Conservation (phyloP, 2,113 vertebrate species). For the Columbina picui region DNA sequence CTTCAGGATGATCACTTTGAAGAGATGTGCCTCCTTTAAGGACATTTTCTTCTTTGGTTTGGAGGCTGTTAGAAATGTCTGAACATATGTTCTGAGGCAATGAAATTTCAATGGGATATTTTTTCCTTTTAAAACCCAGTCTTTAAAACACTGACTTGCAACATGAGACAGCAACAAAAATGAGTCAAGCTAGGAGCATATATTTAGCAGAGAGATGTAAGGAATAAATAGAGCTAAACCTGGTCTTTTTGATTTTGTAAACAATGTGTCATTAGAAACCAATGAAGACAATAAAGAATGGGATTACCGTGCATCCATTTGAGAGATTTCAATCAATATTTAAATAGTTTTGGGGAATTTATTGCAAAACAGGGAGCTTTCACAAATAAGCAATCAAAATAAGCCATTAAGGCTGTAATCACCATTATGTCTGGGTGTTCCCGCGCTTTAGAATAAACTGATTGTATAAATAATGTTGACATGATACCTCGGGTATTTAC, state of each 20-base stretch:
- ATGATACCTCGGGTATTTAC: constrained; percentile 19
- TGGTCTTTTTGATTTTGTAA: constrained; percentile 62
- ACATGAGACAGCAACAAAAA: constrained; percentile 38
- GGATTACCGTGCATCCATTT: constrained; percentile 44
- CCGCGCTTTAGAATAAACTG: constrained; percentile 54
- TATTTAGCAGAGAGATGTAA: constrained; percentile 51
- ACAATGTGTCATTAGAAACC: constrained; percentile 58
- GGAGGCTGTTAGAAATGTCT: constrained; percentile 46
- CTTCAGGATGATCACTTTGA: constrained; percentile 49
- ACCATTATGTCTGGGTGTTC: constrained; percentile 34
- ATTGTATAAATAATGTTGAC: constrained; percentile 52
- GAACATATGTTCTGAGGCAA: constrained; percentile 67
- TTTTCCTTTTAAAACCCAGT: constrained; percentile 50
- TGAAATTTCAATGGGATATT: constrained; percentile 60
- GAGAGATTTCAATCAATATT: constrained; percentile 73
- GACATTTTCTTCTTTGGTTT: constrained; percentile 41
- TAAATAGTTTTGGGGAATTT: constrained; percentile 68
- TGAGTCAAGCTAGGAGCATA: constrained; percentile 4
- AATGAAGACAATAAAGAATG: constrained; percentile 60
- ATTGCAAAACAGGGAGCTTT: constrained; percentile 61
- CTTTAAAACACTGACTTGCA: constrained; percentile 52
- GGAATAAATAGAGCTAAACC: constrained; percentile 53
- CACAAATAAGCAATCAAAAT: constrained; percentile 76
- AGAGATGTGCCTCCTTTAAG: constrained; percentile 43
- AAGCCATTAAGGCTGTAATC: constrained; percentile 72